Evolutionary conservation across 2,888 invertebrate genomes (phyloP), one percentile per base, ranked within the genome.

Genomic region (Synanthedon vespiformis): DNA sequence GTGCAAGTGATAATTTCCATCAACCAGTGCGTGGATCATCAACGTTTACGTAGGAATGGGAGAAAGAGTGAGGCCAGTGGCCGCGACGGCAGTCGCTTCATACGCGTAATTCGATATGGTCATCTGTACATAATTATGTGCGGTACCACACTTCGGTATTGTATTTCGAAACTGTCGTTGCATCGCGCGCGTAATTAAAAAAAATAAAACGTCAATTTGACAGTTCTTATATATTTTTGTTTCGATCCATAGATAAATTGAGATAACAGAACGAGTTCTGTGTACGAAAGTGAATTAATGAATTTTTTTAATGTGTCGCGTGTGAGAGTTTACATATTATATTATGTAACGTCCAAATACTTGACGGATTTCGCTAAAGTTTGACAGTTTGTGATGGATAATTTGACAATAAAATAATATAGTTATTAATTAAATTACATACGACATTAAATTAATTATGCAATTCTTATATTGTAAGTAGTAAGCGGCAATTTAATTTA

Each of bases 41-140:
- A 76, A 72, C 70, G 67, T 65, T 70, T 74, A 81, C 78, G 80
- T 80, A 78, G 85, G 84, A 83, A 85, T 85, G 86, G 86, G 81
- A 82, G 86, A 83, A 83, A 82, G 84, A 83, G 77, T 76, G 77
- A 68, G 73, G 78, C 75, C 74, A 72, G 65, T 72, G 80, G 67
- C 74, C 77, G 77, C 75, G 66, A 8, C 48, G 34, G 70, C 86
- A 85, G 85, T 86, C 85, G 75, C 64, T 71, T 72, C 55, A 74
- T 83, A 75, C 81, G 82, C 83, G 78, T 77, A 86, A 78, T 84
- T 85, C 85, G 82, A 84, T 70, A 84, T 85, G 84, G 86, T 83
- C 86, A 85, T 78, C 79, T 82, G 76, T 79, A 74, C 74, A 72
- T 78, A 78, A 79, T 80, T 74, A 77, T 68, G 64, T 62, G 67